Conservation (phyloP, 2,113 vertebrate genomes). For the Ovibos moschatus region DNA sequence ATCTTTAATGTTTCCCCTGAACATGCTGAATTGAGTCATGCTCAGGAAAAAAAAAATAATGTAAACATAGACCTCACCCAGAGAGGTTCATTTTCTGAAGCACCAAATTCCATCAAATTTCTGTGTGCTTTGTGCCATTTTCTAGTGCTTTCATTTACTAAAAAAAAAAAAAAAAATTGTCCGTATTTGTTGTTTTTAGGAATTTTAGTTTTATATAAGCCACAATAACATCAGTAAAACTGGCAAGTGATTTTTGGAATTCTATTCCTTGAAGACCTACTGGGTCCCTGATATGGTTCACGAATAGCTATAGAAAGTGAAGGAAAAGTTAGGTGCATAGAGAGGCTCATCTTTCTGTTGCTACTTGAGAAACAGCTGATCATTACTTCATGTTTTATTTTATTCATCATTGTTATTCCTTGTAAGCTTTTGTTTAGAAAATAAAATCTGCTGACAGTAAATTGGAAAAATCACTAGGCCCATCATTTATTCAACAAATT, state of each 20-base stretch:
- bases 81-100: neutral
- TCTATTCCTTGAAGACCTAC: neutral
- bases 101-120: neutral
- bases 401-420: neutral
- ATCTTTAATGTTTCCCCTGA: neutral
- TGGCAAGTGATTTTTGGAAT: neutral
- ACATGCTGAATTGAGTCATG: neutral
- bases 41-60: neutral
- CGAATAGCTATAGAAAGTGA: neutral
- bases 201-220: neutral
- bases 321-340: neutral
- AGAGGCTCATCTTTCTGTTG: neutral
- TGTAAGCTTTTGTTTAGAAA: conserved; percentile 44
- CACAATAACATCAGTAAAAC: neutral
- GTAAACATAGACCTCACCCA: neutral
- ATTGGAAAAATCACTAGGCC: conserved; percentile 17
- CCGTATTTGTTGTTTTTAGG: neutral
- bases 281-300: neutral
- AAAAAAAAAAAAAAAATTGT: neutral
- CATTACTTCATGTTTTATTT: neutral
- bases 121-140: neutral
- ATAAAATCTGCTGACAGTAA: conserved; percentile 21
- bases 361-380: neutral
- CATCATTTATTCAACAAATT: conserved; percentile 23
- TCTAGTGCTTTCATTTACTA: neutral